Evolutionary conservation across 2,113 vertebrate genomes (phyloP), one percentile per base, ranked within the genome.

Genomic region (Chloropsis hardwickii): DNA sequence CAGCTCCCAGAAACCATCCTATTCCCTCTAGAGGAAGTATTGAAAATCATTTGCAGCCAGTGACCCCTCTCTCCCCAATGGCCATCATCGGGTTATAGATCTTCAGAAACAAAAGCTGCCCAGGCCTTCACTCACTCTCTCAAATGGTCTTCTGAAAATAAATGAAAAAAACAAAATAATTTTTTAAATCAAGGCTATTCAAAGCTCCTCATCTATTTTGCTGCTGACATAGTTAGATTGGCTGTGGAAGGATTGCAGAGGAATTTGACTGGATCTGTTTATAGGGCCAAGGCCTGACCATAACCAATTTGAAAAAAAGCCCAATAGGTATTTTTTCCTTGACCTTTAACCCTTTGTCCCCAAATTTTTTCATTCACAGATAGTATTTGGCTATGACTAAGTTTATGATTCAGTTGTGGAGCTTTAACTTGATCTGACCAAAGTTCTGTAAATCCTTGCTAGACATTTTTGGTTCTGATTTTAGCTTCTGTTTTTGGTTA

Each of bases 71-170:
- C 81, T 90, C 93, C 87, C 85, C 1, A 1, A 3, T 71, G 64
- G 85, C 94, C 94, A 93, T 93, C 92, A 90, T 72, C 74, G 19
- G 66, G 66, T 93, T 92, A 85, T 90, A 96, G 93, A 95, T 88
- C 85, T 96, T 85, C 67, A 77, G 81, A 58, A 94, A 95, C 66
- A 94, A 96, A 88, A 84, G 91, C 93, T 94, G 66, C 50, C 54
- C 47, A 69, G 67, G 70, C 70, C 65, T 66, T 28, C 44, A 80
- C 53, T 84, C 28, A 3, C 53, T 69, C 18, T 72, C 53, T 56
- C 45, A 69, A 61, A 67, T 47, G 9, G 13, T 27, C 56, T 81
- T 87, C 69, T 80, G 69, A 58, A 85, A 85, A 33, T 7, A 28
- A 31, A 39, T 27, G 9, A 24, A 13, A 24, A 40, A 40, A 84